Conservation (phyloP, 2,888 invertebrate genomes). For the Drosophila robusta region DNA sequence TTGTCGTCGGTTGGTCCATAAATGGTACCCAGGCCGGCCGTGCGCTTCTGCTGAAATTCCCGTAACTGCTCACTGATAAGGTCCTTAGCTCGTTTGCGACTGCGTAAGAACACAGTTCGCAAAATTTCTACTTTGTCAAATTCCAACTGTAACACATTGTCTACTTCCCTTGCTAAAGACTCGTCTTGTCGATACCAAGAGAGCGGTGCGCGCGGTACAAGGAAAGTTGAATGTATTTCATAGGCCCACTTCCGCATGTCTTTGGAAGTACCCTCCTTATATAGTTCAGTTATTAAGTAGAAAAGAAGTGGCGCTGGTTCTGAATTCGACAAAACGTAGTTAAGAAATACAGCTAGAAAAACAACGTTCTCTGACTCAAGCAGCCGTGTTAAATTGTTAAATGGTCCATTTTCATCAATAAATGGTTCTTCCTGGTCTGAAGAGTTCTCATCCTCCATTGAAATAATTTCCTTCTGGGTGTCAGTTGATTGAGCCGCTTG, state of each 20-base stretch:
- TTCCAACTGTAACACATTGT: slow-evolving; percentile 93
- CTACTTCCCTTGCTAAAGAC: slow-evolving; percentile 94
- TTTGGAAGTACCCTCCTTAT: slow-evolving; percentile 93
- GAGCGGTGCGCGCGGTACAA: slow-evolving; percentile 91
- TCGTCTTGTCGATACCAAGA: slow-evolving; percentile 87
- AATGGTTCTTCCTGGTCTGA: slow-evolving; percentile 93
- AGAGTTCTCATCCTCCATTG: slow-evolving; percentile 98
- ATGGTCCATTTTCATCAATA: slow-evolving; percentile 94
- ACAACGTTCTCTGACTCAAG: slow-evolving; percentile 91
- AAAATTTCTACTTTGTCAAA: slow-evolving; percentile 95
- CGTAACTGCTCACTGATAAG: slow-evolving; percentile 84
- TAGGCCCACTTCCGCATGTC: slow-evolving; percentile 99
- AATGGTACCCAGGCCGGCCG: slow-evolving; percentile 94
- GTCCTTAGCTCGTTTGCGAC: slow-evolving; percentile 88
- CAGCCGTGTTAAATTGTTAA: slow-evolving; percentile 92
- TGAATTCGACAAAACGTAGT: slow-evolving; percentile 93
- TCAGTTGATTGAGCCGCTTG: slow-evolving; percentile 82
- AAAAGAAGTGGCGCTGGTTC: slow-evolving; percentile 89
- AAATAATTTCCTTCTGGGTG: slow-evolving; percentile 92
- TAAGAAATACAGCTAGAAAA: slow-evolving; percentile 97
- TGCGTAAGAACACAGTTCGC: slow-evolving; percentile 95
- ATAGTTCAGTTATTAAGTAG: slow-evolving; percentile 96
- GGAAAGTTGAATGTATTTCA: slow-evolving; percentile 98
- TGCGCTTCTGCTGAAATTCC: slow-evolving; percentile 92
- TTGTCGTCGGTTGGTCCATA: slow-evolving; percentile 94